Evolutionary conservation across 2,113 vertebrate species (phyloP), one percentile per base, ranked within the genome.

Genomic region (Gorsachius goisagi): DNA sequence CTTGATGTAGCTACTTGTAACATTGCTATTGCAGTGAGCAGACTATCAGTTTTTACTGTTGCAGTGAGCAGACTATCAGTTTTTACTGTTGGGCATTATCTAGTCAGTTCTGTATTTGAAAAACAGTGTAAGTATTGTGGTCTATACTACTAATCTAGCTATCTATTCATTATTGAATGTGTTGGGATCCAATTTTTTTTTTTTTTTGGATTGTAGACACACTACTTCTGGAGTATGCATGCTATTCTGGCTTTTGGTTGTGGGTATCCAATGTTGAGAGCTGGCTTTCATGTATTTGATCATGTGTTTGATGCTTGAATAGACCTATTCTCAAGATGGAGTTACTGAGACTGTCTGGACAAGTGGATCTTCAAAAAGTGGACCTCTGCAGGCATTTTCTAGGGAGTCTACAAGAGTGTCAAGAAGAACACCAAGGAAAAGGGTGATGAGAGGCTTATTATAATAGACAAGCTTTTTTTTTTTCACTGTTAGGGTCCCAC

Each of bases 401-500:
- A 98, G 98, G 97, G 98, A 98, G 58, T 94, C 98, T 82, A 96
- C 98, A 80, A 97, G 97, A 98, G 97, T 98, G 91, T 95, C 97
- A 13, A 98, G 98, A 98, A 97, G 98, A 98, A 96, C 98, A 96
- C 98, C 98, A 89, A 98, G 98, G 88, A 98, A 98, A 98, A 98
- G 98, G 98, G 98, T 98, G 98, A 98, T 96, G 97, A 97, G 97
- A 98, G 98, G 97, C 95, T 98, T 98, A 68, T 93, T 98, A 59
- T 91, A 91, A 92, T 96, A 97, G 98, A 97, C 60, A 86, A 91
- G 63, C 21, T 81, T 81, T 96, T 91, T 91, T 95, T 90, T 92
- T 95, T 80, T 88, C 87, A 74, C 95, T 96, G 62, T 91, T 75
- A 89, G 97, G 95, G 95, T 91, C 88, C 88, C 59, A 95, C 96